A percentile compares a stretch with the other conserved stretches of the same genome.
These are phyloP conservation scores for Megamerina dolium DNA, from an alignment of 2,888 invertebrate genomes.

Conservation along the genomic window DNA sequence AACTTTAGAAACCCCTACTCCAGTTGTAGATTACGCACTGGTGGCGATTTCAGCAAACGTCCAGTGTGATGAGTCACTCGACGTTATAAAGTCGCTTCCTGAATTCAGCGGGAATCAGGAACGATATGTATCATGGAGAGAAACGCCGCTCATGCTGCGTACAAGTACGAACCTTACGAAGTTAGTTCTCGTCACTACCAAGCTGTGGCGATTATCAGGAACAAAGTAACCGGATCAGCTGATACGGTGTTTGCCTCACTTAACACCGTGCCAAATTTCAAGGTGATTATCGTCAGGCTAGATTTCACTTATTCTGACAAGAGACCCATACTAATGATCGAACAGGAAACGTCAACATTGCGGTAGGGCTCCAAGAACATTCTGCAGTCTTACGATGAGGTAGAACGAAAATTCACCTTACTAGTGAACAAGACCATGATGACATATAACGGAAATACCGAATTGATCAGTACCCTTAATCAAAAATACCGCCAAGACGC, in stretches of 20 bases:
- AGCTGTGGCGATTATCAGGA: conserved; percentile 12
- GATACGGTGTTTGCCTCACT: not conserved
- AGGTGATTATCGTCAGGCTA: conserved; percentile 10
- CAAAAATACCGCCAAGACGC: conserved; percentile 10
- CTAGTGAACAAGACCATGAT: conserved; percentile 9
- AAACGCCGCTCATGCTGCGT: conserved; percentile 9
- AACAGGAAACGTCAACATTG: conserved; percentile 2
- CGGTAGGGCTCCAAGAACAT: conserved; percentile 1
- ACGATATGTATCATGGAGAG: conserved; percentile 3
- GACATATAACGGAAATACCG: not conserved
- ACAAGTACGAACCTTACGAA: conserved; percentile 10
- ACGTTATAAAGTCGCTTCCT: no score
- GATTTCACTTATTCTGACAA: conserved; percentile 18
- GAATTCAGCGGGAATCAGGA: not conserved
- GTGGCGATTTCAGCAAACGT: not conserved
- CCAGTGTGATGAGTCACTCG: not conserved
- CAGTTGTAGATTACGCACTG: not conserved
- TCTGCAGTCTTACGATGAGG: conserved; percentile 6
- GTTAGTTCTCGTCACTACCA: conserved; percentile 12
- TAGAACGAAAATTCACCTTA: conserved; percentile 3
- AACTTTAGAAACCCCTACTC: conserved; percentile 1
- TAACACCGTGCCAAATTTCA: not conserved
- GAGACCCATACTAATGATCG: conserved; percentile 5
- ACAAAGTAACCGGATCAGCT: conserved; percentile 9
- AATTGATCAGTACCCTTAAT: conserved; percentile 2